phyloP scores from a whole-genome alignment of 2,888 invertebrate species.

The Molorchus minor region DNA sequence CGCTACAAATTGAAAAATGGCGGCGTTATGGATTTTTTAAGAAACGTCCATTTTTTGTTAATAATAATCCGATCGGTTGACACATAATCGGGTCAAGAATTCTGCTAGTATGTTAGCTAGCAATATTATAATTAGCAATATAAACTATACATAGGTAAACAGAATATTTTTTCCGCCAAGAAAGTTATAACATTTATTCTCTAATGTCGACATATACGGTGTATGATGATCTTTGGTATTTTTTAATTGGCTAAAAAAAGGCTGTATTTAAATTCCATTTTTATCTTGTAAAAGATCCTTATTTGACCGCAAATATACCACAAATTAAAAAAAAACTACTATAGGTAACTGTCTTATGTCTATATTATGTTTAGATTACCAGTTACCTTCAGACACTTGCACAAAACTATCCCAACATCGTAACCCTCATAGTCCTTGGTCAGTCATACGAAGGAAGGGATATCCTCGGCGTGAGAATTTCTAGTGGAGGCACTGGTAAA shows the following conservation, averaged over 20 bases:
- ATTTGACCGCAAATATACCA: not conserved
- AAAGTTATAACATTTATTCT: too few species aligned
- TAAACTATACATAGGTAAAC: too few species aligned
- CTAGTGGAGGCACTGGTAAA: slow-evolving; percentile 62
- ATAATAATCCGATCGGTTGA: too few species aligned
- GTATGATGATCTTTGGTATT: too few species aligned
- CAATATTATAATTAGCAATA: too few species aligned
- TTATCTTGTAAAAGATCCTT: not conserved
- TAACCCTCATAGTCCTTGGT: slow-evolving; percentile 67
- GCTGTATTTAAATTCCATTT: not conserved
- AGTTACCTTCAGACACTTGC: slow-evolving; percentile 64
- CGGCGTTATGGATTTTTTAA: too few species aligned
- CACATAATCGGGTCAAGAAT: too few species aligned
- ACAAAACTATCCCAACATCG: slow-evolving; percentile 64
- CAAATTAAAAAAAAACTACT: not conserved
- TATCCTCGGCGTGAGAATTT: slow-evolving; percentile 69
- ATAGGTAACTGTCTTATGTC: not conserved
- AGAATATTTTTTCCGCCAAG: too few species aligned
- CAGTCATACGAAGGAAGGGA: slow-evolving; percentile 68
- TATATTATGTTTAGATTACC: slow-evolving; percentile 42
- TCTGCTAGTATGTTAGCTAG: too few species aligned
- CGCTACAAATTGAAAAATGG: too few species aligned
- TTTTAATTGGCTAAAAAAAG: not conserved
- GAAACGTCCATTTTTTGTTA: too few species aligned
- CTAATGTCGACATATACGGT: too few species aligned